phyloP scores from a whole-genome alignment of 2,113 vertebrate genomes.

The Thamnaconus septentrionalis region DNA sequence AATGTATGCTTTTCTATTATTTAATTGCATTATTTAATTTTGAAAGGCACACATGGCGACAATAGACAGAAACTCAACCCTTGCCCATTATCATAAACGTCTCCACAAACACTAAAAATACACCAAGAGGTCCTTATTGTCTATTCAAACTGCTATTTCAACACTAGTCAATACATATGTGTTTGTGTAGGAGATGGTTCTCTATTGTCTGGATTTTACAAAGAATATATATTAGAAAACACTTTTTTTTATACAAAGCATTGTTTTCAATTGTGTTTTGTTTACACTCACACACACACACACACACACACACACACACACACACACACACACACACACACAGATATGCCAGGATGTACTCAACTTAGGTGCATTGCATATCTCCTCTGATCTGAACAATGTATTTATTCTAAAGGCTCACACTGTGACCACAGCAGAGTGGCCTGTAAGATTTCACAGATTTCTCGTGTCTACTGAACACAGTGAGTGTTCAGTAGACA shows the following conservation, averaged over 20 bases:
- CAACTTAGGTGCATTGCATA: conserved; percentile 33
- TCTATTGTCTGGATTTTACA: too few relatives aligned
- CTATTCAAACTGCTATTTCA: too few relatives aligned
- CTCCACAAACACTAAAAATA: too few relatives aligned
- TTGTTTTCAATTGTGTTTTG: neutral
- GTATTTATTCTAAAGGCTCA: conserved; percentile 31
- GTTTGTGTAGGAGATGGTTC: too few relatives aligned
- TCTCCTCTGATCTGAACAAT: conserved; percentile 43
- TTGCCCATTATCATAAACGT: too few relatives aligned
- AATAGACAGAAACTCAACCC: too few relatives aligned
- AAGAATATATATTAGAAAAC: too few relatives aligned
- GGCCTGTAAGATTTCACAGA: conserved; percentile 46
- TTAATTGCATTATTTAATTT: too few relatives aligned
- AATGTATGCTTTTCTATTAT: too few relatives aligned
- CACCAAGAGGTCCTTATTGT: too few relatives aligned
- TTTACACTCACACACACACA: neutral
- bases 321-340: neutral
- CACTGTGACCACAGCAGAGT: conserved; percentile 35
- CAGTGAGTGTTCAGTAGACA: conserved; percentile 33
- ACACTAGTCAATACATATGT: too few relatives aligned
- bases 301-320: neutral
- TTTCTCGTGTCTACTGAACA: neutral
- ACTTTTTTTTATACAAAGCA: neutral
- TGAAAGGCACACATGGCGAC: too few relatives aligned
- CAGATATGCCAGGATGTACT: conserved; percentile 9